phyloP scores from a whole-genome alignment of 2,888 invertebrate species.

The Nudaria mundana region DNA sequence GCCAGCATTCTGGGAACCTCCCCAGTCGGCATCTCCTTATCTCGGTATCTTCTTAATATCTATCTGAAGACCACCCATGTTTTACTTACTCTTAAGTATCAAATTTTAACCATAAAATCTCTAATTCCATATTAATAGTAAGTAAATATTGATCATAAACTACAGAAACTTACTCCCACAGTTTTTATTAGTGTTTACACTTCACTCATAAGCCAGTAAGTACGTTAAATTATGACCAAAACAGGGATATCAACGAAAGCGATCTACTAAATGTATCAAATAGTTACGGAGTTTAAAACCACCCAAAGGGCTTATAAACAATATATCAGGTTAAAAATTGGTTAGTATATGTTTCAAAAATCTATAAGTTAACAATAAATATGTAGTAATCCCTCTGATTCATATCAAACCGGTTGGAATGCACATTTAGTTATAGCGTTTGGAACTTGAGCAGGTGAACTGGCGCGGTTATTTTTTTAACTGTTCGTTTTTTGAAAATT shows the following conservation, averaged over 20 bases:
- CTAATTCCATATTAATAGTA: too few relatives aligned
- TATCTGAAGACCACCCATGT: too few relatives aligned
- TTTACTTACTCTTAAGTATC: too few relatives aligned
- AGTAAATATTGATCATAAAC: not conserved
- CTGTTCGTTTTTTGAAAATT: slow-evolving; percentile 19
- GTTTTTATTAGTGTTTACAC: slow-evolving; percentile 1
- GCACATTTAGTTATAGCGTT: slow-evolving; percentile 34
- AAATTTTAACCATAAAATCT: too few relatives aligned
- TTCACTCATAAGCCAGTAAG: not conserved
- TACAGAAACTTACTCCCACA: too few relatives aligned
- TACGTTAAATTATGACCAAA: not conserved
- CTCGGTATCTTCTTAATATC: too few relatives aligned
- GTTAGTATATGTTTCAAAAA: slow-evolving; percentile 12
- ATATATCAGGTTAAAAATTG: slow-evolving; percentile 29
- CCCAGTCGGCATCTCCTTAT: too few relatives aligned
- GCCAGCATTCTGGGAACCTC: too few relatives aligned
- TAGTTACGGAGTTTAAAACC: too few relatives aligned
- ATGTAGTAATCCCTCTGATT: slow-evolving; percentile 24
- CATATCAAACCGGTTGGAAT: slow-evolving; percentile 27
- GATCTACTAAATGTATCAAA: too few relatives aligned
- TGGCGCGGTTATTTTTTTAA: slow-evolving; percentile 19
- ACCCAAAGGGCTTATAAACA: too few relatives aligned
- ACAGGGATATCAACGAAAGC: not conserved
- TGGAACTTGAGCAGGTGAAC: slow-evolving; percentile 32
- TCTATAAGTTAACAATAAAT: slow-evolving; percentile 29